Evolutionary conservation across 2,113 vertebrate species (phyloP), one percentile per base, ranked within the genome.

Genomic region (Mirounga angustirostris): DNA sequence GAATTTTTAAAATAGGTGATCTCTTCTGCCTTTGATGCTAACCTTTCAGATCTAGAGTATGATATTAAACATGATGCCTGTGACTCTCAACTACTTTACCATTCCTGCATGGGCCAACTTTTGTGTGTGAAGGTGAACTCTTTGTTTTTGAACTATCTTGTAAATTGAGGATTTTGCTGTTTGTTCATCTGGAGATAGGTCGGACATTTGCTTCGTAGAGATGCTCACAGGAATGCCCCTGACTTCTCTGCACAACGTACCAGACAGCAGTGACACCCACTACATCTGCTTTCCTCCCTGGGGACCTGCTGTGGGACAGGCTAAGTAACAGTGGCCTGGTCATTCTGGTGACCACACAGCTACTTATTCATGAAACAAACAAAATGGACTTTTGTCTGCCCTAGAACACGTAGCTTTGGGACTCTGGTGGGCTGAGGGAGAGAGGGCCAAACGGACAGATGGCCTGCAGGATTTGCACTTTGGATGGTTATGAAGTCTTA

Each of bases 341-440:
- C 76, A 96, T 91, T 92, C 88, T 21, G 58, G 65, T 81, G 92
- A 78, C 85, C 89, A 40, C 89, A 93, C 33, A 95, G 69, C 69
- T 65, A 58, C 81, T 91, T 91, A 67, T 58, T 94, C 96, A 96
- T 65, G 69, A 89, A 86, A 67, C 63, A 90, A 97, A 95, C 95
- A 97, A 89, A 97, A 96, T 16, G 36, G 86, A 46, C 86, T 88
- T 88, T 85, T 96, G 92, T 97, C 78, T 86, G 63, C 69, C 81
- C 40, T 92, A 63, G 88, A 93, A 78, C 65, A 22, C 10, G 71
- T 0, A 76, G 81, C 82, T 96, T 50, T 79, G 46, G 65, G 71
- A 81, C 33, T 26, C 65, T 7, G 30, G 65, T 86, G 94, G 89
- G 85, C 11, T 28, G 76, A 86, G 36, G 67, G 40, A 79, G 82